Evolutionary conservation across 2,797 vertebrate genomes (phyloP).

Genomic region (Novumbra hubbsi): DNA sequence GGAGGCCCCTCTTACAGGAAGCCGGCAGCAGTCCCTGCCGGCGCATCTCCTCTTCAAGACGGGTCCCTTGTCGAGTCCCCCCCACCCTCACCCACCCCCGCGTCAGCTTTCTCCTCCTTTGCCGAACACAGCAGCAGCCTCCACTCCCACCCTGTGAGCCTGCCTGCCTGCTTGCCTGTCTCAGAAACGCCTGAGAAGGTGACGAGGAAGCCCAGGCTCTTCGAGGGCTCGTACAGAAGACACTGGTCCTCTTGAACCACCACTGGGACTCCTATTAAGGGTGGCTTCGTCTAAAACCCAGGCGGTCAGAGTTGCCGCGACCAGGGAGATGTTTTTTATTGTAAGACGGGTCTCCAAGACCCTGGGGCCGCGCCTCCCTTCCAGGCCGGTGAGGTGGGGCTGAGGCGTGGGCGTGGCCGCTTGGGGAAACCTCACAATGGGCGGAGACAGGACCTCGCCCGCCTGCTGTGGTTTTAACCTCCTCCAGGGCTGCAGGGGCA

Average conservation of each 20-base stretch:
- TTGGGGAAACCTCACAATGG: slow-evolving; percentile 71
- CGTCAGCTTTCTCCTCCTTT: slow-evolving; percentile 58
- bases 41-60: slow-evolving; percentile 63
- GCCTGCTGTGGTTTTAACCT: slow-evolving; percentile 71
- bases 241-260: background rate
- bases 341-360: background rate
- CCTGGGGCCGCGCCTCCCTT: background rate
- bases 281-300: background rate
- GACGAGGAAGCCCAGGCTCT: slow-evolving; percentile 28
- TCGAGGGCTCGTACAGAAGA: background rate
- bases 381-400: slow-evolving; percentile 28
- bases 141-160: slow-evolving; percentile 40
- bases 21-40: slow-evolving; percentile 59
- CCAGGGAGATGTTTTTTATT: slow-evolving; percentile 6
- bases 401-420: slow-evolving; percentile 51
- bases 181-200: slow-evolving; percentile 32
- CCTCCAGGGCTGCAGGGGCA: slow-evolving; percentile 55
- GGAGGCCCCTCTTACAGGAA: slow-evolving; percentile 54
- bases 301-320: background rate
- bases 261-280: background rate
- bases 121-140: slow-evolving; percentile 39
- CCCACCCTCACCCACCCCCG: slow-evolving; percentile 30
- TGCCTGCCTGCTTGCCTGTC: slow-evolving; percentile 39
- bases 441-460: slow-evolving; percentile 64
- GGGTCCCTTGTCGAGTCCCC: slow-evolving; percentile 63